Base-by-base conservation (phyloP, 2,797 vertebrate species). In the Thalassophryne amazonica region DNA sequence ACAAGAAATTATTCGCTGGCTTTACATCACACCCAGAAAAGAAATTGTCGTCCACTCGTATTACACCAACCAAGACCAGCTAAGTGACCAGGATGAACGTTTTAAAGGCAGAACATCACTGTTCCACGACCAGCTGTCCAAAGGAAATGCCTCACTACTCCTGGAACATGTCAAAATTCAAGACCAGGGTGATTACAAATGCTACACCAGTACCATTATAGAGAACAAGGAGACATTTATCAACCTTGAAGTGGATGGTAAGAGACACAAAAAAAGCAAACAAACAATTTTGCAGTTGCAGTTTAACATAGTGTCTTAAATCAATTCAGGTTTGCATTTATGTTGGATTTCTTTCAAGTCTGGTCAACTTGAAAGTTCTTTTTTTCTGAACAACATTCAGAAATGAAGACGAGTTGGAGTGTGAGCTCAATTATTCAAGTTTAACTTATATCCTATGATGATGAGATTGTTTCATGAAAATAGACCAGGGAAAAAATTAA, bases 71-170 rank as follows among this genome's bases (percentile, higher is more conserved):
- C 0, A 0, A 0, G 80, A 93, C 63, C 81, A 84, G 1, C 11
- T 91, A n/a, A n/a, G n/a, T n/a, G 0, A 0, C 0, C 89, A 94
- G 71, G 2, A 73, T 2, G 0, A 0, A 0, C 6, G 0, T n/a
- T 93, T 86, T 45, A 61, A 1, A 24, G 29, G 31, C 22, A 86
- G 90, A 38, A 90, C 91, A 0, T 69, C 43, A 0, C 69, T 93
- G 58, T 89, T 88, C 30, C 12, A n/a, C 0, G 11, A 60, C 8
- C 58, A 89, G 57, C 76, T 92, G 35, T 3, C 17, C 5, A 23
- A 3, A 2, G 90, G 91, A 51, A 90, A 92, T 3, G 86, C 85
- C 2, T 92, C 91, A 0, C 80, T 94, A 3, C 48, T 4, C 14
- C 63, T 94, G 22, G 77, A 3, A 6, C 24, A 51, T 2, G 24